Percentiles rank a stretch among this genome's conserved stretches.
Evolutionary conservation across 2,113 vertebrate species (phyloP).

Genomic region (Galbula dea): DNA sequence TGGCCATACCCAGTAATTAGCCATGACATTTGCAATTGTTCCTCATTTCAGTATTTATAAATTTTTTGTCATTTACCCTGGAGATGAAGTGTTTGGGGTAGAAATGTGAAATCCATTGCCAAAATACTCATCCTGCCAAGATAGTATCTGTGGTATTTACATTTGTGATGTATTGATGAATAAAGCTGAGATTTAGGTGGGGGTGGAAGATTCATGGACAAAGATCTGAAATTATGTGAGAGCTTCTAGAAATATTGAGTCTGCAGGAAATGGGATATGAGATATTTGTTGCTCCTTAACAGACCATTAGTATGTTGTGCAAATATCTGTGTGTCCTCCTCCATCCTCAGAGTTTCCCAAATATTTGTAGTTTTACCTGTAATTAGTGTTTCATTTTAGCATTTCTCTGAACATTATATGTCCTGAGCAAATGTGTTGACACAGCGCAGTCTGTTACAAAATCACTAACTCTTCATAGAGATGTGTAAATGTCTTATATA

Average conservation of each 20-base stretch:
- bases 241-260: background rate
- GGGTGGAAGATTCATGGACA: background rate
- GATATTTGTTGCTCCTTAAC: background rate
- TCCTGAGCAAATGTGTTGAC: background rate
- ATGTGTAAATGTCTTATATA: constrained; percentile 14
- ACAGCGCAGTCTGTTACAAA: background rate
- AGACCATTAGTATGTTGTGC: background rate
- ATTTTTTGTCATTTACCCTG: background rate
- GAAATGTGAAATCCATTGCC: background rate
- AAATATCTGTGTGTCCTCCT: background rate
- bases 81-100: background rate
- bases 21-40: background rate
- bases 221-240: background rate
- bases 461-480: background rate
- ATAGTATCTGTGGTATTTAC: background rate
- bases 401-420: background rate
- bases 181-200: background rate
- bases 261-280: background rate
- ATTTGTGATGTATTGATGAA: background rate
- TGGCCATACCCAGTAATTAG: background rate
- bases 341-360: background rate
- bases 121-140: background rate
- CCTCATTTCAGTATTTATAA: background rate
- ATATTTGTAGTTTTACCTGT: background rate
- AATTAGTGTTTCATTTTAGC: background rate